These are phyloP conservation scores for Pseudachorutes palmiensis DNA, from an alignment of 1,140 invertebrate species.

Conservation along the genomic window DNA sequence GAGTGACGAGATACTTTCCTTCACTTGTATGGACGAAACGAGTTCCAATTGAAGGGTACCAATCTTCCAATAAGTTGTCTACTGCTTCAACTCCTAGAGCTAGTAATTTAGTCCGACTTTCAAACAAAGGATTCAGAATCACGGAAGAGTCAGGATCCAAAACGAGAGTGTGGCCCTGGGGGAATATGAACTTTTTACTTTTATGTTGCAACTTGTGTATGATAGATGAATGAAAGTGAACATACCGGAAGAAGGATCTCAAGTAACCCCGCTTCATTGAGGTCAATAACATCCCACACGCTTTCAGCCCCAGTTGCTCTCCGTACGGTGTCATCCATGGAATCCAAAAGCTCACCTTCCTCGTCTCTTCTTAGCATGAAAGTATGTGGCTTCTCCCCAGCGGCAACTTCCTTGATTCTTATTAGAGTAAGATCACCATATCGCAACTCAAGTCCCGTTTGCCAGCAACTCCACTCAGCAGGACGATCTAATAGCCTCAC, in stretches of 20 bases:
- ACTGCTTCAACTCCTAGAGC: conserved; percentile 92
- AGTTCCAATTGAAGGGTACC: conserved; percentile 92
- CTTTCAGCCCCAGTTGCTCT: conserved; percentile 51
- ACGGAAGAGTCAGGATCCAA: neutral
- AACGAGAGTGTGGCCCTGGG: neutral
- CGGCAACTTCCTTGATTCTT: conserved; percentile 65
- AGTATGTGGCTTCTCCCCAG: conserved; percentile 33
- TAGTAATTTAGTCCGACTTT: conserved; percentile 73
- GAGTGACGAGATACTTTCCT: conserved; percentile 85
- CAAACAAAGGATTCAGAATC: conserved; percentile 60
- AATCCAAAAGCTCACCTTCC: conserved; percentile 39
- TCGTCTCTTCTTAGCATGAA: conserved; percentile 37
- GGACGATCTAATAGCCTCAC: conserved; percentile 55
- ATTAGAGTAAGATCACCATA: conserved; percentile 73
- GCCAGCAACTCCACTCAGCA: conserved; percentile 92
- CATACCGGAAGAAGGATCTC: conserved; percentile 76
- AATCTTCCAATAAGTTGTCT: conserved; percentile 93
- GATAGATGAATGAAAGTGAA: neutral
- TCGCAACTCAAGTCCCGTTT: conserved; percentile 80
- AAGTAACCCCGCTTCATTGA: conserved; percentile 70
- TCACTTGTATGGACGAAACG: conserved; percentile 96
- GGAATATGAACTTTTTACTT: no score
- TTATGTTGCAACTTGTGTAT: no score
- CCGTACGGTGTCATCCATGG: conserved; percentile 6
- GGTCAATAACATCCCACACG: conserved; percentile 71